phyloP scores from a whole-genome alignment of 2,888 invertebrate species.

The Nephrotoma appendiculata region DNA sequence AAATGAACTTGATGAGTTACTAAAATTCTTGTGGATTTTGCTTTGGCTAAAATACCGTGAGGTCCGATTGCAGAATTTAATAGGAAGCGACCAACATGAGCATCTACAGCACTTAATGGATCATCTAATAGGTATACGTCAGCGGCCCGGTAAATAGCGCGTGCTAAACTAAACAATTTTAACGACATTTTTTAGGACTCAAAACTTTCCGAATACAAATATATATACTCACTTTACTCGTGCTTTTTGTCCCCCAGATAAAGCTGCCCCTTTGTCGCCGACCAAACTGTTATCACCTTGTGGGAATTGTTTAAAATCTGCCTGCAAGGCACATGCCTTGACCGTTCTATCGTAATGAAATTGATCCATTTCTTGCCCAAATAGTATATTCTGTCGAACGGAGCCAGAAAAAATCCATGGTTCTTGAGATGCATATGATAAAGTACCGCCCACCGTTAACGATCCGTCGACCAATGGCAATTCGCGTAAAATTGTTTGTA shows the following conservation, averaged over 20 bases:
- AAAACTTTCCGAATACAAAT: neutral
- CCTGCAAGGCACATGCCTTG: constrained; percentile 29
- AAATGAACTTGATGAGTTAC: constrained; percentile 69
- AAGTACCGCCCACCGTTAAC: constrained; percentile 44
- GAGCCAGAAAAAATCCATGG: constrained; percentile 71
- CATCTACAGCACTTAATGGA: constrained; percentile 24
- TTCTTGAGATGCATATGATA: constrained; percentile 70
- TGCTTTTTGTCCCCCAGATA: constrained; percentile 57
- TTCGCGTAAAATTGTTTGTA: constrained; percentile 59
- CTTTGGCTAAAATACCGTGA: constrained; percentile 34
- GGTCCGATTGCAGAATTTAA: constrained; percentile 48
- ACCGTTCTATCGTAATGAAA: constrained; percentile 28
- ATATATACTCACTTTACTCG: constrained; percentile 32
- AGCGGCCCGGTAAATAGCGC: constrained; percentile 34
- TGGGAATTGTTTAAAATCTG: constrained; percentile 32
- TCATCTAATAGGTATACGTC: constrained; percentile 62
- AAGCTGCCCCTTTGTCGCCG: constrained; percentile 41
- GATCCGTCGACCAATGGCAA: constrained; percentile 38
- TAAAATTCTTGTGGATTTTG: constrained; percentile 45
- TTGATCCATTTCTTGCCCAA: constrained; percentile 38
- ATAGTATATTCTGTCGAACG: constrained; percentile 73
- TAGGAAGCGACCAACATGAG: constrained; percentile 51
- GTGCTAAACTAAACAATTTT: constrained; percentile 13
- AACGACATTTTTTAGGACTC: too few species aligned
- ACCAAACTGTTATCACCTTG: constrained; percentile 36